Percentiles rank a stretch among this genome's conserved stretches.
These are phyloP conservation scores for sheep (Ovis aries) DNA, from an alignment of 2,113 vertebrate species.

Conservation along the genomic window DNA sequence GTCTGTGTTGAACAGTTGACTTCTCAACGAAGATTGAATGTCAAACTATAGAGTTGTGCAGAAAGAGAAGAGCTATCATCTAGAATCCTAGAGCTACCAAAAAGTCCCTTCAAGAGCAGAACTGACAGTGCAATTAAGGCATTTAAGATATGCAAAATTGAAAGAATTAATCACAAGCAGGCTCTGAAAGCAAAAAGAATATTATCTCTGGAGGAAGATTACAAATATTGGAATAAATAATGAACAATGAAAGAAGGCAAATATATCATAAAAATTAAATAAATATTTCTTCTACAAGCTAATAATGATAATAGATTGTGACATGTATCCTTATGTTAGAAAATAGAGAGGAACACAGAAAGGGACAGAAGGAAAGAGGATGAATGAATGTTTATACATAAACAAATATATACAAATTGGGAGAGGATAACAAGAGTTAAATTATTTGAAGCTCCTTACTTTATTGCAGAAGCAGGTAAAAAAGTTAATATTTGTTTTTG, in stretches of 20 bases:
- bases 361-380: not conserved
- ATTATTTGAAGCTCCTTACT: not conserved
- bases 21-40: not conserved
- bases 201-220: not conserved
- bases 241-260: not conserved
- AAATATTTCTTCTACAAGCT: not conserved
- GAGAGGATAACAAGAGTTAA: not conserved
- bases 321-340: not conserved
- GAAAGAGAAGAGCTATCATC: not conserved
- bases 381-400: not conserved
- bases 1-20: not conserved
- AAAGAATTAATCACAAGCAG: not conserved
- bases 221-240: not conserved
- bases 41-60: not conserved
- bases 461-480: not conserved
- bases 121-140: not conserved
- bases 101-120: not conserved
- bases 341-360: not conserved
- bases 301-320: not conserved
- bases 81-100: not conserved
- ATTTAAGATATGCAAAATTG: not conserved
- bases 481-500: not conserved
- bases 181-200: not conserved
- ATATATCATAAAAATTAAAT: not conserved
- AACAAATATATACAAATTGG: not conserved